Percentiles rank a stretch among this genome's conserved stretches.
These are phyloP conservation scores for Rhodeus uyekii DNA, from an alignment of 2,797 vertebrate species.

Conservation along the genomic window DNA sequence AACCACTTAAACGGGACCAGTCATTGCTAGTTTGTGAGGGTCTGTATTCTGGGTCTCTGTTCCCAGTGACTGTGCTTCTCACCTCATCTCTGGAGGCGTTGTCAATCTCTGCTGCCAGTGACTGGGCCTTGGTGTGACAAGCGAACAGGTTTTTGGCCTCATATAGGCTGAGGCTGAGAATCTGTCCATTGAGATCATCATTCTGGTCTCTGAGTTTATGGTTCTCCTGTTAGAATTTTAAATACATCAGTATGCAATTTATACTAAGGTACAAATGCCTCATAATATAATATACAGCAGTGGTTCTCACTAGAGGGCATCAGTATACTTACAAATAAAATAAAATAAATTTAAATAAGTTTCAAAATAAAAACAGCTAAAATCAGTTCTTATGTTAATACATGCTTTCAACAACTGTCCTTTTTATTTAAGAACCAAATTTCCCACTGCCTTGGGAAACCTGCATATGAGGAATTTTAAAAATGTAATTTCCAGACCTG, in stretches of 20 bases:
- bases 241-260: background rate
- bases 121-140: conserved; percentile 95
- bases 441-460: background rate
- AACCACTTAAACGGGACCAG: background rate
- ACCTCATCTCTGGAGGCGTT: conserved; percentile 97
- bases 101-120: conserved; percentile 96
- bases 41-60: background rate
- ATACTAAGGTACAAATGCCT: background rate
- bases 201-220: conserved; percentile 95
- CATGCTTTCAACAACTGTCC: background rate
- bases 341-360: too few relatives aligned
- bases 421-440: background rate
- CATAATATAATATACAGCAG: background rate
- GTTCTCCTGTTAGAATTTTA: conserved; percentile 82
- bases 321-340: background rate
- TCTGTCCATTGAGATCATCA: conserved; percentile 95
- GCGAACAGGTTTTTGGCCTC: conserved; percentile 95
- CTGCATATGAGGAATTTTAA: background rate
- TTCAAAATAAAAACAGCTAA: background rate
- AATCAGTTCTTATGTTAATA: background rate
- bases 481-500: background rate
- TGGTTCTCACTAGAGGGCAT: background rate
- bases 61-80: conserved; percentile 20
- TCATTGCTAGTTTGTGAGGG: background rate
- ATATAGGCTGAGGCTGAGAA: conserved; percentile 94